Percentiles rank a stretch among this genome's conserved stretches.
Evolutionary conservation across 2,113 vertebrate genomes (phyloP).

Genomic region (Capreolus pygargus): DNA sequence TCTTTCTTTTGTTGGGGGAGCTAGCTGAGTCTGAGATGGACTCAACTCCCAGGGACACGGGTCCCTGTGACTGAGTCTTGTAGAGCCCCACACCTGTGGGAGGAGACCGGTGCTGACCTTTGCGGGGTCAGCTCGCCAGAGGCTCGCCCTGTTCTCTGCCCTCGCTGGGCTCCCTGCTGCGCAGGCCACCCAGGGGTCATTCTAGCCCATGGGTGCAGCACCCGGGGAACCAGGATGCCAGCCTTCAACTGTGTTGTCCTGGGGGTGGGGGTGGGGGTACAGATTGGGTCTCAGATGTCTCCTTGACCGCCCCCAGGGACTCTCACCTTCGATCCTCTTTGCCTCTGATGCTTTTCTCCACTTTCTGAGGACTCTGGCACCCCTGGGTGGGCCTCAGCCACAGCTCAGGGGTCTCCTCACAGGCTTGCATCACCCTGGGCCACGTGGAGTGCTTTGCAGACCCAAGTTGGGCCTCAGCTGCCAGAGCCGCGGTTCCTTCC

Average conservation of each 20-base stretch:
- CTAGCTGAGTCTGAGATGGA: neutral
- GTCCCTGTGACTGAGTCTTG: accelerated
- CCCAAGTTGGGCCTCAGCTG: neutral
- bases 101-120: accelerated
- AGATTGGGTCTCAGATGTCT: neutral
- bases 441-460: accelerated
- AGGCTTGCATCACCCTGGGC: accelerated
- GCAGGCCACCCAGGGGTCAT: neutral
- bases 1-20: neutral
- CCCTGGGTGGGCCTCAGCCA: accelerated
- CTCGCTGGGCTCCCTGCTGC: neutral
- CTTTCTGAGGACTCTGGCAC: neutral
- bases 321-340: no score
- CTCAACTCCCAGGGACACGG: accelerated
- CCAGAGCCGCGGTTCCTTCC: neutral
- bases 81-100: neutral
- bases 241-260: neutral
- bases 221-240: neutral
- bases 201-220: accelerated
- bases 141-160: neutral
- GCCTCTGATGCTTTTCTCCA: no score
- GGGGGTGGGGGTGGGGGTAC: no score
- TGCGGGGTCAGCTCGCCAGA: accelerated
- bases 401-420: neutral
- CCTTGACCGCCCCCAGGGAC: neutral